Conservation (phyloP, 2,888 invertebrate genomes). For the Philhelius pedissequus region DNA sequence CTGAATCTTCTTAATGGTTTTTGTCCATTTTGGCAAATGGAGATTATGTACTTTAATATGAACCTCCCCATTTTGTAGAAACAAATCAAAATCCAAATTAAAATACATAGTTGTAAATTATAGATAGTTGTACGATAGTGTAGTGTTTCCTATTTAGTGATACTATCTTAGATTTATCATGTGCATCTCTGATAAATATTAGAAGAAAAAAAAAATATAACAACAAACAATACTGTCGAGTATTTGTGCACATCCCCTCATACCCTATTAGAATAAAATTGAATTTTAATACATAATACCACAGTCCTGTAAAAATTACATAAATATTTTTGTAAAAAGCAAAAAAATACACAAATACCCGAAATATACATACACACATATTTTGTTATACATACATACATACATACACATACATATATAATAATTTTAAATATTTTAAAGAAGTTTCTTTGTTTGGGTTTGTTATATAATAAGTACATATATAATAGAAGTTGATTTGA, state of each 20-base stretch:
- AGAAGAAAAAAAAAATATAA: not conserved
- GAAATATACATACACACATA: conserved; percentile 26
- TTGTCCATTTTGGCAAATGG: conserved; percentile 79
- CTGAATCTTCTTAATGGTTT: conserved; percentile 79
- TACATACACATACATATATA: conserved; percentile 24
- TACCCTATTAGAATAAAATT: conserved; percentile 15
- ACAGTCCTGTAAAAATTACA: conserved; percentile 22
- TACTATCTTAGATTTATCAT: conserved; percentile 40
- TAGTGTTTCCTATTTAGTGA: conserved; percentile 37
- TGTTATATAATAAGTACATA: not conserved
- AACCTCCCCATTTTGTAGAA: conserved; percentile 71
- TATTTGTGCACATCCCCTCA: conserved; percentile 38
- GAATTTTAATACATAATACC: not conserved
- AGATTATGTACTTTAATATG: conserved; percentile 79
- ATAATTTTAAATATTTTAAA: not conserved
- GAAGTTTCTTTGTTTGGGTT: conserved; percentile 1
- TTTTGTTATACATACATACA: not conserved
- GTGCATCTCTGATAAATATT: conserved; percentile 17
- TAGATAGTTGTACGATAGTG: conserved; percentile 33
- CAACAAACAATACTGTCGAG: not conserved
- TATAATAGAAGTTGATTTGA: conserved; percentile 24
- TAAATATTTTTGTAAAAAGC: conserved; percentile 14
- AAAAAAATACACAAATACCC: conserved; percentile 31
- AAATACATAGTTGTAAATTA: not conserved
- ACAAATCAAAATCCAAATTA: not conserved